Base-by-base conservation (phyloP, 2,888 invertebrate species). In the Osedax frankpressi region DNA sequence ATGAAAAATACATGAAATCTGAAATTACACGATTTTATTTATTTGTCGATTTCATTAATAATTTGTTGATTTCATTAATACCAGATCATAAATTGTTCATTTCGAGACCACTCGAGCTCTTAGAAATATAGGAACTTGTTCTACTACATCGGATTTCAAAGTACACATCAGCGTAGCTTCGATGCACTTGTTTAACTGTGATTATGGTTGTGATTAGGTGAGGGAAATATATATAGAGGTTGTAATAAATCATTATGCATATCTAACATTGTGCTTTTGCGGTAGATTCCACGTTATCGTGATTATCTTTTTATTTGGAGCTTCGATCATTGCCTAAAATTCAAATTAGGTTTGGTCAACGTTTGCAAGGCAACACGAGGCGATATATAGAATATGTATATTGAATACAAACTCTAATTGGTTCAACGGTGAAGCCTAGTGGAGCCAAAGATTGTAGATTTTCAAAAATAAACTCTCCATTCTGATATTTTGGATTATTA, bases 221-320 rank as follows among this genome's bases (percentile, higher is more conserved):
- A 24, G 11, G 1, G n/a, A 3, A 59, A 74, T 3, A 6, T 25
- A 69, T 62, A 28, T 19, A 26, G 24, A 29, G 19, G 65, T 67
- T 72, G 65, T 65, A 65, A 59, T 59, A 59, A 59, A 59, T 59
- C n/a, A 59, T 19, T 59, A n/a, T 59, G 14, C 14, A 59, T 14
- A 19, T 14, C 19, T 79, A 80, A 84, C 84, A 79, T 84, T 80
- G 76, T 80, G 79, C 30, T 80, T 81, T n/a, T 77, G 75, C 27
- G 83, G 82, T n/a, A 84, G 84, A 2, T 80, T 80, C 83, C 83
- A 84, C 1, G 84, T 84, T 11, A 84, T 77, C 28, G 80, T 81
- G 11, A 84, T 76, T 6, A 80, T 77, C 75, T 81, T 82, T 73
- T 80, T 78, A 1, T 79, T 79, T 3, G 82, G 84, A 14, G 83